Evolutionary conservation across 2,113 vertebrate species (phyloP).

Genomic region (Nipponia nippon): DNA sequence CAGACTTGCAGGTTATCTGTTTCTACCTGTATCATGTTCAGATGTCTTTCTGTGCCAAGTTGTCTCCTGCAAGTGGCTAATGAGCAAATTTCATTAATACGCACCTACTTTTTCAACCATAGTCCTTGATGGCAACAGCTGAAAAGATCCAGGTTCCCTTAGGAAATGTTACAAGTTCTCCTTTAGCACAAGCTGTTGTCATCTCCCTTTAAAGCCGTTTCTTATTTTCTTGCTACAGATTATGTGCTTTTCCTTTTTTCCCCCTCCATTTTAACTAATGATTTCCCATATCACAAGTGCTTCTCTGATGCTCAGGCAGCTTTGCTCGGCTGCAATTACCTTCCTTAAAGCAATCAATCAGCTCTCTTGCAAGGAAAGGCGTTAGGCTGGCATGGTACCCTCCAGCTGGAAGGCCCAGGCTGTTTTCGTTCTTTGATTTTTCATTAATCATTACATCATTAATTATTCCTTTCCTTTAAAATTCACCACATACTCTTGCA

Average conservation of each 20-base stretch:
- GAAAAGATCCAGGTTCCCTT: not conserved
- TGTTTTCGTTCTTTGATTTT: not conserved
- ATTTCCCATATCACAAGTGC: not conserved
- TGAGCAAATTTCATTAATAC: not conserved
- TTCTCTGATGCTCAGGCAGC: not conserved
- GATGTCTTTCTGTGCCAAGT: not conserved
- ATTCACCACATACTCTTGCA: not conserved
- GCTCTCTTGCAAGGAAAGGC: not conserved
- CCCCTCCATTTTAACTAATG: not conserved
- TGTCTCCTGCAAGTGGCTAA: not conserved
- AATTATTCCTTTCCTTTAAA: not conserved
- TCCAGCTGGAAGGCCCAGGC: not conserved
- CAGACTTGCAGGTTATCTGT: not conserved
- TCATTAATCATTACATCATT: not conserved
- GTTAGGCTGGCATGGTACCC: not conserved
- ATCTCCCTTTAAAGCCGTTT: not conserved
- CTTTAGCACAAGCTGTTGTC: not conserved
- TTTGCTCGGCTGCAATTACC: not conserved
- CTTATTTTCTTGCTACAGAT: not conserved
- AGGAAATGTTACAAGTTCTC: not conserved
- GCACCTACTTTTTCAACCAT: not conserved
- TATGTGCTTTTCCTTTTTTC: not conserved
- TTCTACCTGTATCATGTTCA: not conserved
- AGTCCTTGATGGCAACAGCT: not conserved
- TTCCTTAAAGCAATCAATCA: not conserved